Evolutionary conservation across 1,140 invertebrate genomes (phyloP), one percentile per base, ranked within the genome.

Genomic region (Nymphalis io): DNA sequence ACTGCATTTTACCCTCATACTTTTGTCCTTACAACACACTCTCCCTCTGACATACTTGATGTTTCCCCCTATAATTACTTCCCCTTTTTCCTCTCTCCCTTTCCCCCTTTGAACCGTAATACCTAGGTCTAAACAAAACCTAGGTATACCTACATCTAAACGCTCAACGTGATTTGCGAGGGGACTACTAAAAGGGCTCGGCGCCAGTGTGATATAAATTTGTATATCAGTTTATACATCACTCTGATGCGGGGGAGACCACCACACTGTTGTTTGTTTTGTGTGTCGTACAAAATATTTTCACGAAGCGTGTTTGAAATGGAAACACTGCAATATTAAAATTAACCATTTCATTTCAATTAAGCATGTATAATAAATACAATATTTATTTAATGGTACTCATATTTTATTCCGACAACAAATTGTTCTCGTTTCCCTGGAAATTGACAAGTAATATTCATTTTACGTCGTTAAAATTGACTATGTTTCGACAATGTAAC

Each of bases 1-100:
- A 82, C 78, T 88, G 84, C 84, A 79, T 81, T 82, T 77, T 81
- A 73, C 83, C 82, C 84, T 83, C 78, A 80, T 83, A 87, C 86
- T 89, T 89, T 88, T 89, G 83, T 91, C 82, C 85, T 85, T 84
- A 85, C 87, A 87, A 83, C 86, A 88, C 84, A 87, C 85, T 88
- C 88, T 88, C 87, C 84, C 89, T 84, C 81, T 90, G 89, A 89
- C 89, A 91, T 85, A 89, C 87, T 89, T 90, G 89, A 91, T 89
- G 83, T 83, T 84, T 88, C 85, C 84, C 85, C 85, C 79, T 77
- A 75, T 88, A 88, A 89, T 89, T 88, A 89, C 84, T 83, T 81
- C 85, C 87, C 88, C 79, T 79, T 73, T 67, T 81, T 70, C 84
- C 85, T 76, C 71, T 72, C 67, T 33, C 81, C 76, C 82, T 76